Conservation (phyloP, 2,113 vertebrate genomes). For the Nerophis lumbriciformis region DNA sequence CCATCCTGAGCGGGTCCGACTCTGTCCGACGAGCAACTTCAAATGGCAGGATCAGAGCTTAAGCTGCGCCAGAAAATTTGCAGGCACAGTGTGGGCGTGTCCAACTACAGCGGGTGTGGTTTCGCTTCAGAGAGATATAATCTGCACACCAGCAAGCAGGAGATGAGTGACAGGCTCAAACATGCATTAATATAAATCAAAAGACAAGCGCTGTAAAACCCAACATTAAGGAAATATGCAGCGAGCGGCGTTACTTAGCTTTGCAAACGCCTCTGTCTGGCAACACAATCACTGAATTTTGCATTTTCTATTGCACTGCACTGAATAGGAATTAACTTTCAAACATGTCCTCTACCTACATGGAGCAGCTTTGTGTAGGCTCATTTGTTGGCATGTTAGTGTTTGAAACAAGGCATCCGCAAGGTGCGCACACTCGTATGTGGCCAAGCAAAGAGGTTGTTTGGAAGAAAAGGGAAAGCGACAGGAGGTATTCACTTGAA, state of each 20-base stretch:
- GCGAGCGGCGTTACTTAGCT: no score
- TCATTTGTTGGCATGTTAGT: not conserved
- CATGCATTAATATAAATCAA: no score
- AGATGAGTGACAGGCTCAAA: no score
- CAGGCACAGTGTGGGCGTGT: not conserved
- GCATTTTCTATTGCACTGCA: not conserved
- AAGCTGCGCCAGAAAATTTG: not conserved
- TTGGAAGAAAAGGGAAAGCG: not conserved
- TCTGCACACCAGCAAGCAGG: no score
- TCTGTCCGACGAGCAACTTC: not conserved
- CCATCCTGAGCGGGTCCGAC: constrained; percentile 52
- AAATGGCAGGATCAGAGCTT: not conserved
- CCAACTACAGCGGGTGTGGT: no score
- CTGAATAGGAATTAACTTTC: not conserved
- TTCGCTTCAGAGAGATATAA: no score
- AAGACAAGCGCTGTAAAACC: no score
- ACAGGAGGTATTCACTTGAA: not conserved
- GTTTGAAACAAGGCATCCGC: not conserved
- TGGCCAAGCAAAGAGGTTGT: not conserved
- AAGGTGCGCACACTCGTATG: no score
- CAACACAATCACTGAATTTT: no score
- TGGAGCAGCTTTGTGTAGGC: not conserved
- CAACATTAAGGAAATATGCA: no score
- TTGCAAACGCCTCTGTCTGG: no score
- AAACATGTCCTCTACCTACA: not conserved